Percentiles rank a stretch among this genome's conserved stretches.
Conservation (phyloP, 2,888 invertebrate genomes). For the Brachypterus glaber region DNA sequence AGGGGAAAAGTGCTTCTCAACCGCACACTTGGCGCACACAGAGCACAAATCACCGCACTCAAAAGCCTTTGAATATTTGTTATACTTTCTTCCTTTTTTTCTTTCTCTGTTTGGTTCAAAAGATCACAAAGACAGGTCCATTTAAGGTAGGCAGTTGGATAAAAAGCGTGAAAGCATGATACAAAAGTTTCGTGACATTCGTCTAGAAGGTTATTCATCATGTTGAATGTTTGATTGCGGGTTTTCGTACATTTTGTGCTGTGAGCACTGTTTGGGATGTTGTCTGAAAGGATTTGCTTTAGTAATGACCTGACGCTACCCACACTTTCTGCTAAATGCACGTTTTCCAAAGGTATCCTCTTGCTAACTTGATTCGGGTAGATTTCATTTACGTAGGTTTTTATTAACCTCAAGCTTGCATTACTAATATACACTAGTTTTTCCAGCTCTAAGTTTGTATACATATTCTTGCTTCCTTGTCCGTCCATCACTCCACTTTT, state of each 20-base stretch:
- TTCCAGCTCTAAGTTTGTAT: slow-evolving; percentile 60
- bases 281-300: slow-evolving; percentile 73
- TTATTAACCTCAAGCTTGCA: slow-evolving; percentile 70
- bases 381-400: slow-evolving; percentile 83
- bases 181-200: slow-evolving; percentile 88
- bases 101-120: slow-evolving; percentile 60
- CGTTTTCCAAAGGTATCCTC: slow-evolving; percentile 54
- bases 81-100: slow-evolving; percentile 46
- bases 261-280: slow-evolving; percentile 40
- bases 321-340: slow-evolving; percentile 74
- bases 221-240: slow-evolving; percentile 46
- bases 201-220: slow-evolving; percentile 67
- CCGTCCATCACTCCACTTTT: slow-evolving; percentile 60
- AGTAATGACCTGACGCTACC: slow-evolving; percentile 76
- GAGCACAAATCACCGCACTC: slow-evolving; percentile 73
- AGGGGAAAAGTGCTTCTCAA: slow-evolving; percentile 68
- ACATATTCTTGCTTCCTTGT: slow-evolving; percentile 40
- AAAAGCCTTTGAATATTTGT: slow-evolving; percentile 53
- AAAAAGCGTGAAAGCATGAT: slow-evolving; percentile 90
- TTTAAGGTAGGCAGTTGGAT: slow-evolving; percentile 85
- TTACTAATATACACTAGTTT: slow-evolving; percentile 78
- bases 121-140: slow-evolving; percentile 87
- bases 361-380: slow-evolving; percentile 60
- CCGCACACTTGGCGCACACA: slow-evolving; percentile 69
- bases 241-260: slow-evolving; percentile 39